Evolutionary conservation across 2,888 invertebrate genomes (phyloP).

Genomic region (Drosophila kokeensis): DNA sequence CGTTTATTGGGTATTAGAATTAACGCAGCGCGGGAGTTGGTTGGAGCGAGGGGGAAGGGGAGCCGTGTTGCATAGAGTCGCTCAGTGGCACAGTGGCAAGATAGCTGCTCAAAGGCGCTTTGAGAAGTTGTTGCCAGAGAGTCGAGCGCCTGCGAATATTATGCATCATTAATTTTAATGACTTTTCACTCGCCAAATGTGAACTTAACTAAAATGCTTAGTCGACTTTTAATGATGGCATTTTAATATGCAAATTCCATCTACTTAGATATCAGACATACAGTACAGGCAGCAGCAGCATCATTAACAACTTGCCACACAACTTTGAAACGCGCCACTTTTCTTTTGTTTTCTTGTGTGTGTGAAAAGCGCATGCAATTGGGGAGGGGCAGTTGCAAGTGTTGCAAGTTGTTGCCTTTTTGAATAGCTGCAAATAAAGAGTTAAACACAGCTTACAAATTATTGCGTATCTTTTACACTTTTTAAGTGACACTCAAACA

Average conservation of each 20-base stretch:
- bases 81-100: not conserved
- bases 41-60: not conserved
- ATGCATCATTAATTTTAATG: slow-evolving; percentile 79
- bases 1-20: slow-evolving; percentile 37
- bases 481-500: not conserved
- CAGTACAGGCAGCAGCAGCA: slow-evolving; percentile 3
- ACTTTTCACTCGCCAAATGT: slow-evolving; percentile 46
- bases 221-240: slow-evolving; percentile 51
- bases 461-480: not conserved
- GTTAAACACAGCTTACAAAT: not conserved
- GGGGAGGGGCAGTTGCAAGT: not conserved
- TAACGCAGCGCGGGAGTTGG: not conserved
- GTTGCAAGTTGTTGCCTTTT: not conserved
- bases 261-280: slow-evolving; percentile 6
- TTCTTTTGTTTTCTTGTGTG: not conserved
- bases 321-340: slow-evolving; percentile 14
- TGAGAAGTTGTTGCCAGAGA: not conserved
- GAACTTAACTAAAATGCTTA: slow-evolving; percentile 45
- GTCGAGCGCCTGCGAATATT: slow-evolving; percentile 17
- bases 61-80: not conserved
- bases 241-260: slow-evolving; percentile 45
- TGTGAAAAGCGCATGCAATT: slow-evolving; percentile 14
- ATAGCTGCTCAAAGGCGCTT: slow-evolving; percentile 12
- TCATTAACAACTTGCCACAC: slow-evolving; percentile 57
- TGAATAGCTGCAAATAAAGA: slow-evolving; percentile 1